Evolutionary conservation across 2,888 invertebrate genomes (phyloP).

Genomic region (Hypena proboscidalis): DNA sequence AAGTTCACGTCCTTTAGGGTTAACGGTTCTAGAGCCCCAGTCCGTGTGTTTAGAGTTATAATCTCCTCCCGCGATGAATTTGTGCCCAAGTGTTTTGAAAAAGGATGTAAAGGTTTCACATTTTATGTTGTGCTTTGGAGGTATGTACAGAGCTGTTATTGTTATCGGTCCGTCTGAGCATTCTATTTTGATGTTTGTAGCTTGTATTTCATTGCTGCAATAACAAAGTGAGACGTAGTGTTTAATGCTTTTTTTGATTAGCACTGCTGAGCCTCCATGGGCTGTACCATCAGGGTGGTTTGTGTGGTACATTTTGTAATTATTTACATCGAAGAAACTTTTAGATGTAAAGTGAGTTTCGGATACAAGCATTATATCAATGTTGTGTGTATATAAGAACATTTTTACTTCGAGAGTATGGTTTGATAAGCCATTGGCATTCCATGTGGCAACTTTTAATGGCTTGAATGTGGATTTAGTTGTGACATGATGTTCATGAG

Average conservation of each 20-base stretch:
- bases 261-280: neutral
- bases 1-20: neutral
- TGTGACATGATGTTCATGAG: neutral
- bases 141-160: conserved; percentile 18
- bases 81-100: neutral
- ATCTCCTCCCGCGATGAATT: neutral
- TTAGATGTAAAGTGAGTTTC: no score
- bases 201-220: conserved; percentile 22
- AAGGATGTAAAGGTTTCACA: no score
- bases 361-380: conserved; percentile 13
- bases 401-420: conserved; percentile 20
- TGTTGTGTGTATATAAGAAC: conserved; percentile 18
- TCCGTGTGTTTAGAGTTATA: neutral
- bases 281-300: neutral
- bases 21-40: neutral
- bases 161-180: conserved; percentile 7
- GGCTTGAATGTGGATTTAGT: no score
- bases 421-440: conserved; percentile 25
- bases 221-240: conserved; percentile 11
- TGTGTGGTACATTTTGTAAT: no score
- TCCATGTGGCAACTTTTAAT: conserved; percentile 8
- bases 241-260: neutral
- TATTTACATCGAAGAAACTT: no score
- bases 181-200: conserved; percentile 19
- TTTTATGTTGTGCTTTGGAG: no score